Base-by-base conservation (phyloP, 2,888 invertebrate species). In the Myopa testacea region DNA sequence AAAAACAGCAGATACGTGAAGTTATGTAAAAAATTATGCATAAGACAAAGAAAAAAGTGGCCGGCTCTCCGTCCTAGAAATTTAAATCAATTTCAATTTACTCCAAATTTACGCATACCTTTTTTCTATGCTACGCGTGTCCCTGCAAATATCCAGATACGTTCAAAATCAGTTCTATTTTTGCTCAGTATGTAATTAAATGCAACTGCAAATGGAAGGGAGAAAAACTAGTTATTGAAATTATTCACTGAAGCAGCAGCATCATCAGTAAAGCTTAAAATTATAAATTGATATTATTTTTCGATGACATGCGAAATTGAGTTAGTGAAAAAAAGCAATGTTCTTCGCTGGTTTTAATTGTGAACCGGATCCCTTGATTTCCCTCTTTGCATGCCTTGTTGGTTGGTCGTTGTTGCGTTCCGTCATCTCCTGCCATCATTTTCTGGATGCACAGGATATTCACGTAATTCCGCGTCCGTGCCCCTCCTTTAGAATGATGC, bases 361-460 rank as follows among this genome's bases (percentile, higher is more conserved):
- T 37, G 34, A 55, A 37, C 45, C 45, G 45, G 45, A 65, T 14
- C 14, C 38, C 16, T 55, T 50, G 50, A 8, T 50, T 10, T 26
- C 26, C 26, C 26, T 26, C 26, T 45, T 8, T 45, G 7, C 45
- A 5, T n/a, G 55, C 55, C 55, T n/a, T 55, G n/a, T n/a, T 55
- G 55, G 16, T 55, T n/a, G 5, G n/a, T n/a, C 10, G 55, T 4
- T 55, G 7, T 34, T 38, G 34, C 52, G 19, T 73, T n/a, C 16
- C 34, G 52, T n/a, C 69, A 12, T 55, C 65, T 63, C 52, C 62
- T 62, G 45, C 26, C 73, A 62, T 62, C 37, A 26, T 14, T 52
- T n/a, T 74, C 63, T 52, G 74, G 65, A 74, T 50, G 10, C 74
- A 60, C 50, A 74, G 63, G 74, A 65, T 74, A 60, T 65, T 74